Evolutionary conservation across 2,888 invertebrate species (phyloP), one percentile per base, ranked within the genome.

Genomic region (Lordiphosa andalusiaca): DNA sequence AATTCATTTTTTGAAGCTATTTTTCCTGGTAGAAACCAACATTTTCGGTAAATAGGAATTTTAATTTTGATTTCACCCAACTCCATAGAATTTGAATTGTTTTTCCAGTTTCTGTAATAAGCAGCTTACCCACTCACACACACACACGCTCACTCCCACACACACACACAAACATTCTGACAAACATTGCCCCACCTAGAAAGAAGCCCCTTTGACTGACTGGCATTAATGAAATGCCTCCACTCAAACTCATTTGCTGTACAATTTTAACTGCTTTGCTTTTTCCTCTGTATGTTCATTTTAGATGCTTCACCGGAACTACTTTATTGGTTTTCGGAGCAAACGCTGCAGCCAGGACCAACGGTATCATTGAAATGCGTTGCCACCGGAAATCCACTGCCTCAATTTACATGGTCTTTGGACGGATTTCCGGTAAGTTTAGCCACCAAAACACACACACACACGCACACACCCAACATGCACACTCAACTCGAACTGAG

Each of bases 311-410:
- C 96, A 69, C 96, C 96, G 41, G 96, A 96, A 90, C 91, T 97
- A 80, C 93, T 95, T 74, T 96, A 96, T 91, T 95, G 95, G 93
- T 97, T 97, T 90, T 94, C 95, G 57, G 96, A 97, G 89, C 96
- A 96, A 90, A 97, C 96, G 7, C 90, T 97, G 62, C 96, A 96
- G 87, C 96, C 96, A 0, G 97, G 97, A 13, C 96, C 96, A 33
- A 94, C 95, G 68, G 95, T 97, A 46, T 96, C 97, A 16, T 91
- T 98, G 72, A 96, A 96, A 90, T 98, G 98, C 90, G 95, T 95
- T 63, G 97, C 97, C n/a, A 94, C 96, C 84, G 98, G 98, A 48
- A 97, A 96, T 90, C 98, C 98, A 6, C 95, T 96, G 48, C 98
- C 98, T 3, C 95, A 95, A 88, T 96, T 98, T 90, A 93, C 93